Evolutionary conservation across 2,113 vertebrate genomes (phyloP).

Genomic region (Polypterus bichir): DNA sequence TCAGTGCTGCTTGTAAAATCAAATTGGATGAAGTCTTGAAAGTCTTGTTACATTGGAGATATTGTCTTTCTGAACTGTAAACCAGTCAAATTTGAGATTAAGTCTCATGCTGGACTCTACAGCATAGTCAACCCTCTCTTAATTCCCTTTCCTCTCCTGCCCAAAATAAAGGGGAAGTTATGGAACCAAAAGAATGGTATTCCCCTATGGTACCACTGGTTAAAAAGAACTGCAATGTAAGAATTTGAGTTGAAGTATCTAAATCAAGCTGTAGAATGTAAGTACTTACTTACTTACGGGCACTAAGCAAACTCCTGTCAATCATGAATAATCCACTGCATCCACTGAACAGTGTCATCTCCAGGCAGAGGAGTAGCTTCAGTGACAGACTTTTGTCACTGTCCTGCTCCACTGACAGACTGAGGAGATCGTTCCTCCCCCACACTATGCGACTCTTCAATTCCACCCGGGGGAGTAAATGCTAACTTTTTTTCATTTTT

Average conservation of each 20-base stretch:
- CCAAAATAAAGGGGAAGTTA: conserved; percentile 3
- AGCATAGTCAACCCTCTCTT: neutral
- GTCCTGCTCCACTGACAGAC: too few relatives aligned
- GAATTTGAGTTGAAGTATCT: conserved; percentile 6
- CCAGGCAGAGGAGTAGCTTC: too few relatives aligned
- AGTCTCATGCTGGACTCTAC: neutral
- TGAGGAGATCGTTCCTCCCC: too few relatives aligned
- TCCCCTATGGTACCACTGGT: neutral
- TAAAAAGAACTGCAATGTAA: neutral
- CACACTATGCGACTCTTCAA: too few relatives aligned
- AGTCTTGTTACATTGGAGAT: neutral
- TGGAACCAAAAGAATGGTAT: neutral
- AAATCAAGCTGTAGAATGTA: conserved; percentile 11
- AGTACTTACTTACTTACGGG: neutral
- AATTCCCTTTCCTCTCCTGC: neutral
- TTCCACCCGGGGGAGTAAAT: too few relatives aligned
- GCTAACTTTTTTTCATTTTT: too few relatives aligned
- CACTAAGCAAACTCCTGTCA: too few relatives aligned
- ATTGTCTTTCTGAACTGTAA: neutral
- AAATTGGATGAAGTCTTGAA: neutral
- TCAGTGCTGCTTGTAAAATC: neutral
- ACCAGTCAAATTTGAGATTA: neutral
- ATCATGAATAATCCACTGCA: too few relatives aligned
- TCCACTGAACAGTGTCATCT: too few relatives aligned
- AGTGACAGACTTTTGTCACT: too few relatives aligned